A percentile compares a stretch with the other conserved stretches of the same genome.
These are phyloP conservation scores for Tricholaema leucomelas DNA, from an alignment of 2,113 vertebrate genomes.

Conservation along the genomic window DNA sequence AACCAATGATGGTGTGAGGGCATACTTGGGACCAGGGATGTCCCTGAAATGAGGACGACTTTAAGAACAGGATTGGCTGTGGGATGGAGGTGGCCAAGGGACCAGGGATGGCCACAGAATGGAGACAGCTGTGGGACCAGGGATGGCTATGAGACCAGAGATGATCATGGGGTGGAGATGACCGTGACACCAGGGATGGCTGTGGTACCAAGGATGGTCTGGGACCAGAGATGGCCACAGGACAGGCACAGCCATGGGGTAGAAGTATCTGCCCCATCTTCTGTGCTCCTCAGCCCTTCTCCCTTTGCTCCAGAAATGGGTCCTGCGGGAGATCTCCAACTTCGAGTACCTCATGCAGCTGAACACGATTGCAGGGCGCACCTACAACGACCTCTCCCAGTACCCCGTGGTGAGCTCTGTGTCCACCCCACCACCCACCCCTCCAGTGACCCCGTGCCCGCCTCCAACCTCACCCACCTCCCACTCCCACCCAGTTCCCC, in stretches of 20 bases:
- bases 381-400: constrained; percentile 97
- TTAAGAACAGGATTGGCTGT: not conserved
- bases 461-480: not conserved
- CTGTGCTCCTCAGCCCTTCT: not conserved
- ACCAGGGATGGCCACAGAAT: too few species aligned
- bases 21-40: too few species aligned
- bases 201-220: too few species aligned
- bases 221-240: not conserved
- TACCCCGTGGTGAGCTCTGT: constrained; percentile 91
- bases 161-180: accelerated
- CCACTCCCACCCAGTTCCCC: constrained; percentile 81
- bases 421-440: too few species aligned
- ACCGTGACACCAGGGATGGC: accelerated
- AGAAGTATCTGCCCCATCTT: not conserved
- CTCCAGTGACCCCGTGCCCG: not conserved
- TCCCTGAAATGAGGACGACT: accelerated
- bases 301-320: constrained; percentile 87
- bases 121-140: too few species aligned
- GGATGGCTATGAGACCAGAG: not conserved
- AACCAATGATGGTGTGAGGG: too few species aligned
- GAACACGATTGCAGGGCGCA: constrained; percentile 94
- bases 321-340: constrained; percentile 94
- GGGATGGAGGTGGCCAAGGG: not conserved
- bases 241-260: accelerated
- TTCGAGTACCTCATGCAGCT: constrained; percentile 99